These are phyloP conservation scores for Dysmachus trigonus DNA, from an alignment of 2,888 invertebrate genomes.

Conservation along the genomic window DNA sequence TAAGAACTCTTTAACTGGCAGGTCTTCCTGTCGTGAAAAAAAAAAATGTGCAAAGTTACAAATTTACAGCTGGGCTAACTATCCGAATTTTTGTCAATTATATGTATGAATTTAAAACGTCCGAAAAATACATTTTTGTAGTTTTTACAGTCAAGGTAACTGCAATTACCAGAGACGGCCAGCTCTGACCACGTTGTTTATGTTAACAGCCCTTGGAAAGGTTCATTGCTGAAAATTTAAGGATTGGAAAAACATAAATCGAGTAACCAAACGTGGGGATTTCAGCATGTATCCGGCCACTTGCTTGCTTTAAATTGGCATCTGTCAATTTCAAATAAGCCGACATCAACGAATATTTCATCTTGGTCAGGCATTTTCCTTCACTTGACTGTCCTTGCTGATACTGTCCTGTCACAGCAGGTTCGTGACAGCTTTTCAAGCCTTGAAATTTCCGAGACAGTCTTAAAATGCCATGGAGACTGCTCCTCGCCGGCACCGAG, in stretches of 20 bases:
- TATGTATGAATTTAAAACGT: neutral
- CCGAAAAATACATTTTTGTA: neutral
- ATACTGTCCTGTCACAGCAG: conserved; percentile 27
- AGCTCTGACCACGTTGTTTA: neutral
- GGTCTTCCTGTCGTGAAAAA: neutral
- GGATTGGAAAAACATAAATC: conserved; percentile 22
- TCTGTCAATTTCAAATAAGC: conserved; percentile 41
- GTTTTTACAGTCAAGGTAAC: neutral
- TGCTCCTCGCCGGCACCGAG: neutral
- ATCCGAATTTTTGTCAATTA: neutral
- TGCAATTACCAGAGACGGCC: neutral
- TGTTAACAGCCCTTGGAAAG: neutral
- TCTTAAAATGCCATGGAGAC: conserved; percentile 20
- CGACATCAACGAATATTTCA: conserved; percentile 38
- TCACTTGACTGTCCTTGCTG: conserved; percentile 32
- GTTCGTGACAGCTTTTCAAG: conserved; percentile 24
- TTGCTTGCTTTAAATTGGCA: conserved; percentile 40
- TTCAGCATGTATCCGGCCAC: conserved; percentile 21
- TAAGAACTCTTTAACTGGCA: neutral
- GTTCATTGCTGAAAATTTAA: conserved; percentile 9
- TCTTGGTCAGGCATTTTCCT: conserved; percentile 30
- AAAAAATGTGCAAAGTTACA: no score
- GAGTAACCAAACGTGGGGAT: conserved; percentile 15
- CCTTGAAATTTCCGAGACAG: conserved; percentile 31
- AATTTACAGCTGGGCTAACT: no score